Evolutionary conservation across 2,113 vertebrate species (phyloP).

Genomic region (Syngnathus floridae): DNA sequence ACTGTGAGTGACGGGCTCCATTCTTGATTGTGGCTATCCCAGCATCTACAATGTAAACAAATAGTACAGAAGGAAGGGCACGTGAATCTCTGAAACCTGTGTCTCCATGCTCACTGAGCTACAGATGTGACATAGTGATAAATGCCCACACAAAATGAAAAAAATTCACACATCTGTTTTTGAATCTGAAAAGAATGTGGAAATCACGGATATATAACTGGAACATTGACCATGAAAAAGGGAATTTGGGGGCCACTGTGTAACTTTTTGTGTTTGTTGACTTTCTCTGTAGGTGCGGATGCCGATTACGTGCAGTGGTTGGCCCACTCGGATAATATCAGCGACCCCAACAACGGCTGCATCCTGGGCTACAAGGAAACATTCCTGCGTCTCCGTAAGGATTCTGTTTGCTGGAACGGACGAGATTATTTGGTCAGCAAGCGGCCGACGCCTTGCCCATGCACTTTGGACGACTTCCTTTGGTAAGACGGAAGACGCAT

Average conservation of each 20-base stretch:
- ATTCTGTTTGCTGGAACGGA: slow-evolving; percentile 86
- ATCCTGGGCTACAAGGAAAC: slow-evolving; percentile 89
- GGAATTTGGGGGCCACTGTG: not conserved
- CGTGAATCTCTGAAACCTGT: too few species aligned
- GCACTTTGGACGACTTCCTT: slow-evolving; percentile 87
- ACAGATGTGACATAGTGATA: too few species aligned
- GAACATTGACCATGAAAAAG: not conserved
- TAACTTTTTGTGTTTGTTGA: not conserved
- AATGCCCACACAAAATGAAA: too few species aligned
- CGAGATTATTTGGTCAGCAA: slow-evolving; percentile 77
- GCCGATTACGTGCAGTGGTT: slow-evolving; percentile 87
- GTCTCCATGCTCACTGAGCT: too few species aligned
- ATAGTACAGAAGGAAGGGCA: too few species aligned
- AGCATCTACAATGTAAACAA: too few species aligned
- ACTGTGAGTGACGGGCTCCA: slow-evolving; percentile 70
- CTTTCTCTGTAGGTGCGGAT: slow-evolving; percentile 66
- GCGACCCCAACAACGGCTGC: slow-evolving; percentile 83
- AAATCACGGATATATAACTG: too few species aligned
- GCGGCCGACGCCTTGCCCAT: slow-evolving; percentile 75
- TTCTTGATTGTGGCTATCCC: too few species aligned
- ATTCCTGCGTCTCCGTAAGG: slow-evolving; percentile 83
- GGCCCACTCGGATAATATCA: slow-evolving; percentile 86
- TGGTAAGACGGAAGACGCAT: slow-evolving; percentile 69
- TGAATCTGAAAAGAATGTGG: too few species aligned
- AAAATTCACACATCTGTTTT: too few species aligned